phyloP scores from a whole-genome alignment of 2,888 invertebrate genomes.

The Bibio marci region DNA sequence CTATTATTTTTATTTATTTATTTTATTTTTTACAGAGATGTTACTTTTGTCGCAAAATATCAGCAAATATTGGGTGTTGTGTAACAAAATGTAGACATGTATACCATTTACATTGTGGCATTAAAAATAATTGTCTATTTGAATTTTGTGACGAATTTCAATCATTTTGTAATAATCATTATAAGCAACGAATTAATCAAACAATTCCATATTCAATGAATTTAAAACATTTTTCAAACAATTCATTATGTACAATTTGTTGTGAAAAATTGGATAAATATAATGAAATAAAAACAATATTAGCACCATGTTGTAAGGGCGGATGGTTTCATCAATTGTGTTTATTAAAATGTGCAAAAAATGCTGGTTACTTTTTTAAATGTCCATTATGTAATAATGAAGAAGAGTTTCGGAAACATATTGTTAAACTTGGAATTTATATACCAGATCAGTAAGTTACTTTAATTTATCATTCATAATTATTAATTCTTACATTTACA shows the following conservation, averaged over 20 bases:
- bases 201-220: no score
- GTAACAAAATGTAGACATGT: no score
- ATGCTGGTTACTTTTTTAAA: constrained; percentile 66
- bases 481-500: no score
- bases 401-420: constrained; percentile 30
- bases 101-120: constrained; percentile 64
- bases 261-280: constrained; percentile 36
- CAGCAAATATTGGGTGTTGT: no score
- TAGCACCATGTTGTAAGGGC: constrained; percentile 57
- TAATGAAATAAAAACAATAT: constrained; percentile 33
- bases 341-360: constrained; percentile 50
- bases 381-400: constrained; percentile 69
- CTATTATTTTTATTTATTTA: no score
- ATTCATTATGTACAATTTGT: constrained; percentile 54
- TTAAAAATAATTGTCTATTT: constrained; percentile 40
- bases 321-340: constrained; percentile 62
- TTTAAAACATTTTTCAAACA: no score
- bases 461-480: no score
- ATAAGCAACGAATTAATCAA: not conserved
- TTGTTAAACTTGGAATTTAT: no score
- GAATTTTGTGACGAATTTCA: constrained; percentile 44
- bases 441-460: no score
- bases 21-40: no score
- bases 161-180: constrained; percentile 22
- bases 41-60: no score